Percentiles rank a stretch among this genome's conserved stretches.
These are phyloP conservation scores for Nilaparvata lugens DNA, from an alignment of 1,140 invertebrate species.

Conservation along the genomic window DNA sequence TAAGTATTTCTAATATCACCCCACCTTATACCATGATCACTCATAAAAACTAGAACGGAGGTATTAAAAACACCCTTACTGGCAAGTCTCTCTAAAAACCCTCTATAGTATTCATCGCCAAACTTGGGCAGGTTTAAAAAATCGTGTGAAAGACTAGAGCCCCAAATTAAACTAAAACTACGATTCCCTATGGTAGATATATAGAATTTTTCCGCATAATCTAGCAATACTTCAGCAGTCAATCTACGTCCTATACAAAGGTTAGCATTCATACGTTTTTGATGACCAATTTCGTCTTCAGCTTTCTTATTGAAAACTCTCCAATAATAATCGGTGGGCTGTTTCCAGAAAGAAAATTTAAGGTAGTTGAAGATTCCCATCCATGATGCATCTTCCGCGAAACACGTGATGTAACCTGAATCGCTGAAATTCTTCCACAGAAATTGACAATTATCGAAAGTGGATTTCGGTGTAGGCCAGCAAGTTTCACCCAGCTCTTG, in stretches of 20 bases:
- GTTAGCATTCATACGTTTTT: constrained; percentile 39
- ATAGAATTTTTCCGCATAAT: constrained; percentile 26
- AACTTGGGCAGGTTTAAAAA: constrained; percentile 37
- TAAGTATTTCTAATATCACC: constrained; percentile 52
- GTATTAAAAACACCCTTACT: constrained; percentile 33
- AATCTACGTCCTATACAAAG: constrained; percentile 42
- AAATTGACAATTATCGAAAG: constrained; percentile 49
- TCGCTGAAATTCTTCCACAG: constrained; percentile 46
- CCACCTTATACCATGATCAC: constrained; percentile 62
- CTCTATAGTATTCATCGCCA: constrained; percentile 35
- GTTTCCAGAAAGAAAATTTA: constrained; percentile 42
- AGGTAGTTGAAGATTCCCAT: constrained; percentile 48
- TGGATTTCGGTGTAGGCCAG: constrained; percentile 23
- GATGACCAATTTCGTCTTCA: constrained; percentile 40
- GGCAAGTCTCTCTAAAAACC: constrained; percentile 30
- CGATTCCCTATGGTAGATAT: constrained; percentile 12
- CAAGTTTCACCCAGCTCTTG: constrained; percentile 29
- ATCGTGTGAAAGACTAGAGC: constrained; percentile 42
- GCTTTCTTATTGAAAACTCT: constrained; percentile 39
- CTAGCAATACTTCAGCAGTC: constrained; percentile 26
- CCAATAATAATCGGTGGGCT: constrained; percentile 49
- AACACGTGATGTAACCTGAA: constrained; percentile 43
- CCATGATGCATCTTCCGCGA: constrained; percentile 44
- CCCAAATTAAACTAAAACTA: constrained; percentile 43
- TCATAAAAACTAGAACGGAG: constrained; percentile 53